These are phyloP conservation scores for Gadopsis marmoratus DNA, from an alignment of 2,797 vertebrate species.

Conservation along the genomic window DNA sequence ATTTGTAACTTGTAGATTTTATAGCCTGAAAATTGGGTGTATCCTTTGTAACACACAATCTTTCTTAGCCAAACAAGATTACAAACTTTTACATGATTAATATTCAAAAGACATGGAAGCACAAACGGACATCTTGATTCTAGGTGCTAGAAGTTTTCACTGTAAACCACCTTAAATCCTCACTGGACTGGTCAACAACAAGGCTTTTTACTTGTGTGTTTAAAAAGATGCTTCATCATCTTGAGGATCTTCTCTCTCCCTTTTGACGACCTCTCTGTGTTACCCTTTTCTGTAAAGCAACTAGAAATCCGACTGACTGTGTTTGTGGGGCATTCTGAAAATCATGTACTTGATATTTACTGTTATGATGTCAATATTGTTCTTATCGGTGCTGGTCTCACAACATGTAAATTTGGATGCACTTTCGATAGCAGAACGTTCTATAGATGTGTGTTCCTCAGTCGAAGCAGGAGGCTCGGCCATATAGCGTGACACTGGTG, in stretches of 20 bases:
- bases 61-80: conserved; percentile 87
- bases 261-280: conserved; percentile 46
- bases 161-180: conserved; percentile 81
- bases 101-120: conserved; percentile 81
- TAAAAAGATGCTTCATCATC: conserved; percentile 48
- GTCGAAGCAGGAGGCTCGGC: conserved; percentile 59
- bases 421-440: conserved; percentile 84
- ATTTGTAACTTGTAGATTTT: conserved; percentile 82
- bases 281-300: conserved; percentile 71
- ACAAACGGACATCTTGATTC: conserved; percentile 81
- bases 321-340: conserved; percentile 87
- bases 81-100: conserved; percentile 79
- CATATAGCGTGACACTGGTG: conserved; percentile 72
- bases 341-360: conserved; percentile 86
- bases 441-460: conserved; percentile 47
- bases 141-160: conserved; percentile 85
- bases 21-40: conserved; percentile 76
- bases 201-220: conserved; percentile 64
- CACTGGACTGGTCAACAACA: conserved; percentile 71
- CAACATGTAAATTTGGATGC: conserved; percentile 85
- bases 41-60: conserved; percentile 79
- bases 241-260: conserved; percentile 54
- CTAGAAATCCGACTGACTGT: conserved; percentile 84
- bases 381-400: conserved; percentile 85
- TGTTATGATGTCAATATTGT: conserved; percentile 84